A percentile compares a stretch with the other conserved stretches of the same genome.
These are phyloP conservation scores for Halichondria panicea DNA, from an alignment of 37 sponge, comb jelly and placozoan species.

Conservation along the genomic window DNA sequence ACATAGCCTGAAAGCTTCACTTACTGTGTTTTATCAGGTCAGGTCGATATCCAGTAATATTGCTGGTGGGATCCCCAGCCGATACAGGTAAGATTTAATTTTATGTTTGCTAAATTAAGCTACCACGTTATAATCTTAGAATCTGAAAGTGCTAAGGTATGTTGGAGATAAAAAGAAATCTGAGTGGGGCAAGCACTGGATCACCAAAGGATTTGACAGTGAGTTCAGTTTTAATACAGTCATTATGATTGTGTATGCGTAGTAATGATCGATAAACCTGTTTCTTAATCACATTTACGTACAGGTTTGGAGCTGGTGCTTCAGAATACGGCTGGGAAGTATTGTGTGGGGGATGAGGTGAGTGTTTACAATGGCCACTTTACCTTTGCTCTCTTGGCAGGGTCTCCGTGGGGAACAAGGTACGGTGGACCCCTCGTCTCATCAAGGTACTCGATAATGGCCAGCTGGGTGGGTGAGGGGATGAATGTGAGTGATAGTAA, in stretches of 20 bases:
- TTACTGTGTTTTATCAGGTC: too few species aligned
- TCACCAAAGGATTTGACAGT: conserved; percentile 88
- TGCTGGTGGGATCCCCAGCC: too few species aligned
- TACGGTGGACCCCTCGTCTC: conserved; percentile 83
- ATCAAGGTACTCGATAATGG: conserved; percentile 96
- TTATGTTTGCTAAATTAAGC: too few species aligned
- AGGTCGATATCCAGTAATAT: too few species aligned
- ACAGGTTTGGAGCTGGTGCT: conserved; percentile 86
- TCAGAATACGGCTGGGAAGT: conserved; percentile 77
- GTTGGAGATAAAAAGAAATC: conserved; percentile 90
- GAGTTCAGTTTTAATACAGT: not conserved
- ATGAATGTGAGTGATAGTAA: too few species aligned
- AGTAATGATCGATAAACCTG: not conserved
- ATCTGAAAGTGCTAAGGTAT: conserved; percentile 83
- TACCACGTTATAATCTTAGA: too few species aligned
- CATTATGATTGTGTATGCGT: not conserved
- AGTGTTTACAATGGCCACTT: too few species aligned
- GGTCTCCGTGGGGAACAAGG: conserved; percentile 77
- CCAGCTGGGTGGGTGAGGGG: too few species aligned
- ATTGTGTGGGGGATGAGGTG: conserved; percentile 97
- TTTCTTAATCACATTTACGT: not conserved
- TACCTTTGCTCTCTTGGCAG: conserved; percentile 66
- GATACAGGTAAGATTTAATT: too few species aligned
- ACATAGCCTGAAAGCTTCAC: too few species aligned
- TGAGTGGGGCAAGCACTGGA: conserved; percentile 97